Conservation (phyloP, 2,113 vertebrate species). For the Dryoscopus gambensis region DNA sequence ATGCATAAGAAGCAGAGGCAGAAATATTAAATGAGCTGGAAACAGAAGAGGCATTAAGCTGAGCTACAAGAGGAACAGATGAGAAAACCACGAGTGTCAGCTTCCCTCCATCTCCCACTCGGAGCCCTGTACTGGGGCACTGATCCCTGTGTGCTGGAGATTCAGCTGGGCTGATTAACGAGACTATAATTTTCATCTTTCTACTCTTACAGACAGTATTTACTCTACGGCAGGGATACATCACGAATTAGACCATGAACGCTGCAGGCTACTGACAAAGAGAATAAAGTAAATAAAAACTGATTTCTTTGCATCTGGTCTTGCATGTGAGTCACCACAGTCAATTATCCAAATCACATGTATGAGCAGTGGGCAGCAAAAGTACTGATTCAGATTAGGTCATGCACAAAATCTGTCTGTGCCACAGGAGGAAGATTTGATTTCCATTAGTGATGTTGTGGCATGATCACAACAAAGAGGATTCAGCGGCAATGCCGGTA, state of each 20-base stretch:
- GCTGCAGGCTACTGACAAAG: background rate
- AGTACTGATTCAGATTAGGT: background rate
- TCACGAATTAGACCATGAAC: background rate
- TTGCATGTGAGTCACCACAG: background rate
- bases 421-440: background rate
- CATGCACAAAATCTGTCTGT: background rate
- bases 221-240: background rate
- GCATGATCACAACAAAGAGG: rapidly evolving
- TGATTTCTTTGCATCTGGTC: background rate
- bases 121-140: background rate
- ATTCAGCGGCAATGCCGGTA: background rate
- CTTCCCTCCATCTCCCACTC: background rate
- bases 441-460: background rate
- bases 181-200: background rate
- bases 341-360: background rate
- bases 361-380: background rate
- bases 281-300: background rate
- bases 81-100: background rate
- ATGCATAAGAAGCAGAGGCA: background rate
- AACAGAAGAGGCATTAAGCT: background rate
- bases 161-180: background rate
- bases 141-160: rapidly evolving
- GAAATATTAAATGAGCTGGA: background rate
- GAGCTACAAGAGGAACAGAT: background rate
- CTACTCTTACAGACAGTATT: background rate